Evolutionary conservation across 2,113 vertebrate species (phyloP).

Genomic region (Thinocorus orbignyianus): DNA sequence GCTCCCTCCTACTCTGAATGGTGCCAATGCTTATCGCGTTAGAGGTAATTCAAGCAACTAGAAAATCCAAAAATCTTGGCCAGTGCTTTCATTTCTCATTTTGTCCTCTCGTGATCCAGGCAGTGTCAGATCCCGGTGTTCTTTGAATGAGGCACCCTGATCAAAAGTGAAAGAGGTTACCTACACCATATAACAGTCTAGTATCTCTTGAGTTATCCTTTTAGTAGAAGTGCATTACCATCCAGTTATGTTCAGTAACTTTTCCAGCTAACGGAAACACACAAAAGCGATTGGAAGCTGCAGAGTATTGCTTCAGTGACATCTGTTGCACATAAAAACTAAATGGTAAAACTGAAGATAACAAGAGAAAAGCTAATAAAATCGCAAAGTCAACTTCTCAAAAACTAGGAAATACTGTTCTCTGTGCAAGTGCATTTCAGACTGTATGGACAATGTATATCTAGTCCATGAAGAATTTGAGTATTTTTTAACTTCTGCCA

Average conservation of each 20-base stretch:
- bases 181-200: background rate
- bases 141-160: background rate
- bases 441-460: rapidly evolving
- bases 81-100: background rate
- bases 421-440: background rate
- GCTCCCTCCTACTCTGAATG: background rate
- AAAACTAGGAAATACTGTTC: background rate
- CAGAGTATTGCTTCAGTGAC: background rate
- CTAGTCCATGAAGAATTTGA: background rate
- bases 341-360: background rate
- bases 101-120: background rate
- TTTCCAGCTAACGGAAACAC: background rate
- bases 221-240: background rate
- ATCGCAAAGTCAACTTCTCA: background rate
- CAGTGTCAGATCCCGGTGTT: background rate
- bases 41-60: background rate
- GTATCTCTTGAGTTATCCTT: background rate
- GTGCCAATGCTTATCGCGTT: background rate
- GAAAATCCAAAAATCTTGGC: background rate
- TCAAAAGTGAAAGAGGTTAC: background rate
- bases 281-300: background rate
- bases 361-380: background rate
- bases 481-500: background rate
- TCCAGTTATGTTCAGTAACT: background rate
- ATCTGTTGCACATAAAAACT: background rate